Evolutionary conservation across 2,888 invertebrate genomes (phyloP), one percentile per base, ranked within the genome.

Genomic region (Rosalia funebris): DNA sequence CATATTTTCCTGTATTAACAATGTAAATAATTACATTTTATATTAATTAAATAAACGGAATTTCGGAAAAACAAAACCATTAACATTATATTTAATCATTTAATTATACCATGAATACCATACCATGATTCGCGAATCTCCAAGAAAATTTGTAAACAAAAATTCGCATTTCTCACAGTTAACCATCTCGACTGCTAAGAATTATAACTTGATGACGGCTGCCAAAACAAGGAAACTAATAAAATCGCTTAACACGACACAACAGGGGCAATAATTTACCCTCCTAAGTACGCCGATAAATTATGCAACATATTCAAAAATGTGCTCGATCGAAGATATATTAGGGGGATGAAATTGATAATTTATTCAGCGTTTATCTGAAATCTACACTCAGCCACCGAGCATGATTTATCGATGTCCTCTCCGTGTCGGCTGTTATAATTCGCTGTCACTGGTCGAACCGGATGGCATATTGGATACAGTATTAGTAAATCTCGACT

Each of bases 291-390:
- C 42, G 42, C 3, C 31, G 10, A 53, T 53, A 53, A 53, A 53
- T 53, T 42, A 32, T 53, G 42, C 53, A 31, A 53, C 42, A 42
- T 42, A 42, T 53, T 42, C 41, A 42, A 42, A 39, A 53, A 53
- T 53, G 32, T 53, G 53, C 53, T 42, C 42, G 42, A 53, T 53
- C 42, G 53, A 16, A 42, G 31, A 53, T 32, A 42, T 32, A 53
- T 42, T 32, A 31, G 41, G 52, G 41, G 53, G 53, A 53, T 53
- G 42, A 53, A 53, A 53, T 53, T 53, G 53, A 53, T 53, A 53
- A 53, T 53, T 53, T 53, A 53, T 53, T 53, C 53, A 32, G 53
- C 53, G 53, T 42, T 53, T 53, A 53, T 53, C 53, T 11, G 42
- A 53, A 53, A 53, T 53, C 42, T 53, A 53, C 42, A 53, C 20